Evolutionary conservation across 2,113 vertebrate genomes (phyloP), one percentile per base, ranked within the genome.

Genomic region (Neodontobutis hainanensis): DNA sequence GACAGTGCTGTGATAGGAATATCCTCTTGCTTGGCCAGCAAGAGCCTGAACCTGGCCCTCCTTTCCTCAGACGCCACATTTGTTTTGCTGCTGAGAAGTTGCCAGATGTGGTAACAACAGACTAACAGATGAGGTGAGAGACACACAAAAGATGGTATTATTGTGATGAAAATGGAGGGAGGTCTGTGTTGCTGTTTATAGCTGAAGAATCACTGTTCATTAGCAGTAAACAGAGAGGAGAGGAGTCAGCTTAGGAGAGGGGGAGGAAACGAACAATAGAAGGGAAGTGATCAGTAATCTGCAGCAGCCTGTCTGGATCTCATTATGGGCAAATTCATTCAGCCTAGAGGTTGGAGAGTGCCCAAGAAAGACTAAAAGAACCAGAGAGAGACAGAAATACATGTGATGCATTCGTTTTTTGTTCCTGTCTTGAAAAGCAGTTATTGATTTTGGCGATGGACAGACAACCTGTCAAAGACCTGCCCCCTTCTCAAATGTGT

Each of bases 221-320:
- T 68, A 50, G 64, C 66, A 48, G 74, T 38, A 53, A 72, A 80
- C 57, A 67, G n/a, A 71, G 47, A 73, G 58, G 68, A 64, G 51
- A 2, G 51, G 46, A 62, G 49, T 46, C 65, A 62, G 46, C 8
- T 6, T 60, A 44, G 53, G 19, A 27, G 61, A 12, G 67, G 48
- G 52, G 58, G 63, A 80, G 80, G 84, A 85, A 77, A 81, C 77
- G 64, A 85, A 85, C 86, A 85, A 81, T 75, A 58, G 55, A 77
- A 47, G 49, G 86, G 84, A 86, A 85, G 74, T 87, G 66, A 83
- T 86, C 85, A 79, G 69, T 77, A 74, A 87, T 80, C 71, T 72
- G 67, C 65, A 58, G 65, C 72, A 67, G 62, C 16, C 44, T 65
- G 75, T 76, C 80, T 83, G 78, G 85, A 81, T 84, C 77, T 85